Percentiles rank a stretch among this genome's conserved stretches.
Evolutionary conservation across 2,888 invertebrate species (phyloP).

Genomic region (Cyclophora albipunctata): DNA sequence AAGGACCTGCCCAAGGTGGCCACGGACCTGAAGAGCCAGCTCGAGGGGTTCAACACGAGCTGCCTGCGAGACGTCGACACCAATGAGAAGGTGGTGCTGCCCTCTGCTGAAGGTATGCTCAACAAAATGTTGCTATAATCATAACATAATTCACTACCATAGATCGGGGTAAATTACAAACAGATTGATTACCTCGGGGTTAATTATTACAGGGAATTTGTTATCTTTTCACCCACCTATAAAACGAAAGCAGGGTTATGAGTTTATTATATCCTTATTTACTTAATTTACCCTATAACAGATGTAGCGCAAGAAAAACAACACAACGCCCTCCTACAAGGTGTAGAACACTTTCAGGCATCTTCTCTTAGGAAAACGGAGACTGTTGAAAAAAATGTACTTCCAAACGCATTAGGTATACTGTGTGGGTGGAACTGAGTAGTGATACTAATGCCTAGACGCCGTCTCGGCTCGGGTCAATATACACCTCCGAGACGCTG

Average conservation of each 20-base stretch:
- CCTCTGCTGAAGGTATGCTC: slow-evolving; percentile 90
- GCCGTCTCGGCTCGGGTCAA: slow-evolving; percentile 15
- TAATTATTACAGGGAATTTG: not conserved
- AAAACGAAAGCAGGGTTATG: no score
- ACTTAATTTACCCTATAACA: slow-evolving; percentile 31
- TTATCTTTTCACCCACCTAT: no score
- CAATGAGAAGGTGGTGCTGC: slow-evolving; percentile 93
- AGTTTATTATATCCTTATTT: no score
- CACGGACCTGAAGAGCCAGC: slow-evolving; percentile 90
- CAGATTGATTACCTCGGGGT: not conserved
- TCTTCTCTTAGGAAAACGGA: slow-evolving; percentile 84
- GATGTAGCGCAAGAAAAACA: slow-evolving; percentile 84
- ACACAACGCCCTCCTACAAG: slow-evolving; percentile 84
- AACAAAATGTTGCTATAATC: not conserved
- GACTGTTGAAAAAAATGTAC: slow-evolving; percentile 87
- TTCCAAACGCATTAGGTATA: slow-evolving; percentile 90
- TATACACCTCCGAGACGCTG: slow-evolving; percentile 21
- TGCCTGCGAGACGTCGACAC: slow-evolving; percentile 92
- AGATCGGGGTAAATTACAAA: no score
- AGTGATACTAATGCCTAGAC: slow-evolving; percentile 20
- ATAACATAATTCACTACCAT: no score
- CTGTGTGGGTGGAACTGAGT: slow-evolving; percentile 31
- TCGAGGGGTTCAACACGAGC: slow-evolving; percentile 92
- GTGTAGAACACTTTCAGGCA: slow-evolving; percentile 85
- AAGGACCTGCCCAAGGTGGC: slow-evolving; percentile 95